phyloP scores from a whole-genome alignment of 2,888 invertebrate genomes.

The Salticus scenicus region DNA sequence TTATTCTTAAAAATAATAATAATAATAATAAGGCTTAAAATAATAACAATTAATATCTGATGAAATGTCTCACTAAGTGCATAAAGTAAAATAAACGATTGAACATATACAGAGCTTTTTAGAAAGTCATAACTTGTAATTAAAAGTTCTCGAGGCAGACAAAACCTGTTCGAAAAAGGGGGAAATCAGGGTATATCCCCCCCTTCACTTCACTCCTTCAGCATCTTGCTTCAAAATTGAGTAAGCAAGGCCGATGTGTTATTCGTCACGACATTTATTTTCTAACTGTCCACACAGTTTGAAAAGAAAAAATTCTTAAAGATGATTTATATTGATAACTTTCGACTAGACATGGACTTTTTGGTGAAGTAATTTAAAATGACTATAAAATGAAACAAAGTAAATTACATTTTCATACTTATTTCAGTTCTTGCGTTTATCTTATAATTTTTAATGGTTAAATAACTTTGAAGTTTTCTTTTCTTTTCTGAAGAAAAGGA shows the following conservation, averaged over 20 bases:
- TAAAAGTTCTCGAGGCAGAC: not conserved
- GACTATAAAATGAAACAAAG: too few species aligned
- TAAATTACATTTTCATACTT: too few species aligned
- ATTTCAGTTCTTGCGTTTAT: too few species aligned
- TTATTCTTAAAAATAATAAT: too few species aligned
- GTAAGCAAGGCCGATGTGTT: not conserved
- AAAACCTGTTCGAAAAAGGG: not conserved
- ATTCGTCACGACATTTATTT: not conserved
- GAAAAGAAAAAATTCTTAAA: not conserved
- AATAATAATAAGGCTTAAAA: too few species aligned
- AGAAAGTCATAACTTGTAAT: constrained; percentile 9
- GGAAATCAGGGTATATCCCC: not conserved
- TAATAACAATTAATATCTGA: not conserved
- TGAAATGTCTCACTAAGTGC: not conserved
- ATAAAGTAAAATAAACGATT: not conserved
- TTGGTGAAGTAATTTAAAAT: too few species aligned
- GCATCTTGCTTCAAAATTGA: not conserved
- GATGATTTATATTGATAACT: constrained; percentile 1
- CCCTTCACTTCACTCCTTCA: not conserved
- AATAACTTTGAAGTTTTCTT: too few species aligned
- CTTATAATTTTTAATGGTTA: too few species aligned
- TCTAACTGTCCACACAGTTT: not conserved
- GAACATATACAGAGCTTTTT: not conserved
- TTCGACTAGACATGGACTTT: not conserved
- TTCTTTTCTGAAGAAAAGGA: too few species aligned